These are phyloP conservation scores for Sarcophaga bullata DNA, from an alignment of 1,140 invertebrate genomes.

Conservation along the genomic window DNA sequence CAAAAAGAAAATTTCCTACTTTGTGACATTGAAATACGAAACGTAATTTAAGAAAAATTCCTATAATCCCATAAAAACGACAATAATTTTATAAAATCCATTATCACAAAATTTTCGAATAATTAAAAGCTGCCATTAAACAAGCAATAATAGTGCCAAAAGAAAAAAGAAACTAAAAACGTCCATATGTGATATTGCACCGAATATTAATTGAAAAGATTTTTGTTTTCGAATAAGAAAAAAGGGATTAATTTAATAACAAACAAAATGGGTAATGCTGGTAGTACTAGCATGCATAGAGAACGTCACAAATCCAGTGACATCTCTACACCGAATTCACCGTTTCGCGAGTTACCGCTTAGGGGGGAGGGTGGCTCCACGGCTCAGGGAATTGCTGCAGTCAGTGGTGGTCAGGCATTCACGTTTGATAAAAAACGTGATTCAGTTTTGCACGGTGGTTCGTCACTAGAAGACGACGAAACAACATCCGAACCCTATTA, in stretches of 20 bases:
- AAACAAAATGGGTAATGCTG: constrained; percentile 61
- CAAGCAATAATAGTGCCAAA: constrained; percentile 30
- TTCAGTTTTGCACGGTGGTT: constrained; percentile 64
- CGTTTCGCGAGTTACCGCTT: constrained; percentile 51
- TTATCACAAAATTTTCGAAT: not conserved
- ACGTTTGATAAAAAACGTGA: constrained; percentile 81
- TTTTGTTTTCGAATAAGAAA: not conserved
- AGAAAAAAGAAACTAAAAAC: not conserved
- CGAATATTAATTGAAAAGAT: not conserved
- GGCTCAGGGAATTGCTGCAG: constrained; percentile 42
- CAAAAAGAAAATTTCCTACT: constrained; percentile 22
- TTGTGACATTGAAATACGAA: constrained; percentile 21
- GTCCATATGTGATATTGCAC: constrained; percentile 14
- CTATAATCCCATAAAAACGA: constrained; percentile 6
- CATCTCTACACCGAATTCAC: constrained; percentile 61
- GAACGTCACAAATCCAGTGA: constrained; percentile 64
- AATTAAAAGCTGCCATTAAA: not conserved
- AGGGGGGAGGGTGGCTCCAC: constrained; percentile 47
- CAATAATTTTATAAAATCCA: constrained; percentile 11
- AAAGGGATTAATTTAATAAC: not conserved
- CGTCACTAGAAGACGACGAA: constrained; percentile 75
- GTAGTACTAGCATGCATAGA: constrained; percentile 60
- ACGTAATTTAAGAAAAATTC: constrained; percentile 11
- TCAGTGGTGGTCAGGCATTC: constrained; percentile 80
- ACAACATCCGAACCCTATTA: constrained; percentile 70